Percentiles rank a stretch among this genome's conserved stretches.
Evolutionary conservation across 2,797 vertebrate genomes (phyloP).

Genomic region (Loris lydekkerianus): DNA sequence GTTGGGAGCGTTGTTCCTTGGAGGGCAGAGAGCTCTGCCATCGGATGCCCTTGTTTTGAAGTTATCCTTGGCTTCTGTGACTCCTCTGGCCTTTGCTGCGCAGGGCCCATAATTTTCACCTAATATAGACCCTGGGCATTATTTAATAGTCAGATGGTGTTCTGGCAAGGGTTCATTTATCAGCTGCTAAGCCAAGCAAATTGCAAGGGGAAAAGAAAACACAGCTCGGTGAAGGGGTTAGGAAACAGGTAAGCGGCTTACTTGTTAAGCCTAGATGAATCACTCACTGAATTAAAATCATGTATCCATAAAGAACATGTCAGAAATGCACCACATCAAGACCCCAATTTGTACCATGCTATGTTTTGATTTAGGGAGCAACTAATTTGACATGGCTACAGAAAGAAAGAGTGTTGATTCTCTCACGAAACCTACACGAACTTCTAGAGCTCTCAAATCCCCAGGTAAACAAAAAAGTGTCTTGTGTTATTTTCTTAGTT

Average conservation of each 20-base stretch:
- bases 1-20: neutral
- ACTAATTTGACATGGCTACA: slow-evolving; percentile 51
- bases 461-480: slow-evolving; percentile 75
- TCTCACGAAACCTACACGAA: slow-evolving; percentile 63
- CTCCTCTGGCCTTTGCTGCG: neutral
- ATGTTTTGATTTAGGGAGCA: slow-evolving; percentile 68
- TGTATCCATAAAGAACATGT: slow-evolving; percentile 36
- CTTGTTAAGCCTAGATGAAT: slow-evolving; percentile 48
- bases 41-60: neutral
- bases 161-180: slow-evolving; percentile 53
- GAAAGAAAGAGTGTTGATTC: slow-evolving; percentile 61
- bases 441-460: slow-evolving; percentile 69
- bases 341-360: slow-evolving; percentile 40
- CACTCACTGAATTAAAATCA: slow-evolving; percentile 54
- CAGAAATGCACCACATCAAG: slow-evolving; percentile 44
- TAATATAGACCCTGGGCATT: neutral
- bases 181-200: slow-evolving; percentile 51
- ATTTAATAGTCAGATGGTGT: slow-evolving; percentile 47
- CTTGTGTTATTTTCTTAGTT: slow-evolving; percentile 80
- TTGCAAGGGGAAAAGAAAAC: slow-evolving; percentile 59
- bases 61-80: neutral
- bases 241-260: neutral
- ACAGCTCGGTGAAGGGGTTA: slow-evolving; percentile 11
- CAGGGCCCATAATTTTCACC: neutral
- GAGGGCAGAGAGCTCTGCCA: neutral